phyloP scores from a whole-genome alignment of 1,140 invertebrate genomes.

The Tribolium castaneum region DNA sequence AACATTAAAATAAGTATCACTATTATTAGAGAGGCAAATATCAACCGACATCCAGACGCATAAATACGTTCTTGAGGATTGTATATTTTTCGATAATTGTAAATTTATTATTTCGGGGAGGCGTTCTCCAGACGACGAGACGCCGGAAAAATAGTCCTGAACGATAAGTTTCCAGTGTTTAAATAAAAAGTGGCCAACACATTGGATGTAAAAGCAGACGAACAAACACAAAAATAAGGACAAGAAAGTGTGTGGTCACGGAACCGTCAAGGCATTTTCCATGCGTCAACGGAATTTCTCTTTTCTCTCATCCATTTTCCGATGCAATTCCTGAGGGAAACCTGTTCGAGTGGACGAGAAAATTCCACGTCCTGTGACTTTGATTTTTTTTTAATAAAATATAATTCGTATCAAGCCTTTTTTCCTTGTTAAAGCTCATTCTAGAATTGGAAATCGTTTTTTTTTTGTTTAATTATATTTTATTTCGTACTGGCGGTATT shows the following conservation, averaged over 20 bases:
- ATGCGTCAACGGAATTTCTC: background rate
- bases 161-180: too few species aligned
- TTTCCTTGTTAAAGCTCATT: too few species aligned
- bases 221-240: background rate
- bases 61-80: constrained; percentile 33
- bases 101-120: constrained; percentile 33
- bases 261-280: background rate
- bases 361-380: too few species aligned
- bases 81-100: constrained; percentile 28
- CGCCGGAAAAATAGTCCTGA: too few species aligned
- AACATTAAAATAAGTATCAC: constrained; percentile 29
- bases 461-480: too few species aligned
- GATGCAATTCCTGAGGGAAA: background rate
- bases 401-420: too few species aligned
- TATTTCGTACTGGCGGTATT: too few species aligned
- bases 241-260: background rate
- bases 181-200: too few species aligned
- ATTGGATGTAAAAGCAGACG: background rate
- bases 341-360: background rate
- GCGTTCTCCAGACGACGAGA: background rate
- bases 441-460: too few species aligned
- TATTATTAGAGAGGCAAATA: too few species aligned
- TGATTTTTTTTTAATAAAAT: too few species aligned
- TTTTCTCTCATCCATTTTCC: background rate
- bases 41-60: constrained; percentile 33